Percentiles rank a stretch among this genome's conserved stretches.
These are phyloP conservation scores for Lasioglossum lativentre DNA, from an alignment of 2,888 invertebrate genomes.

Conservation along the genomic window DNA sequence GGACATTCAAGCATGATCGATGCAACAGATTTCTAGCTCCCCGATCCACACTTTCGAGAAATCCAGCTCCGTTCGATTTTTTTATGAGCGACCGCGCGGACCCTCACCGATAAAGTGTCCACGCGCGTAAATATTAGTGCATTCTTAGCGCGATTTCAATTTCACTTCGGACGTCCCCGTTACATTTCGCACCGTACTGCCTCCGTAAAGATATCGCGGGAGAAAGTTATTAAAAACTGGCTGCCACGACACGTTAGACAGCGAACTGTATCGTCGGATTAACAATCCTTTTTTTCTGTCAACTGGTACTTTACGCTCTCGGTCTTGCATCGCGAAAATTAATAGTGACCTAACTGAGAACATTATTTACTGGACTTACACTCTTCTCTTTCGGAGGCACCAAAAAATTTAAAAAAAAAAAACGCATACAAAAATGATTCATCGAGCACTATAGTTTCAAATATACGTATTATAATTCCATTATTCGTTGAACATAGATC, in stretches of 20 bases:
- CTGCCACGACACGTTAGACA: conserved; percentile 55
- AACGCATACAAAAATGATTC: not conserved
- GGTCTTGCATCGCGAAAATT: not conserved
- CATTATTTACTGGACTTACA: not conserved
- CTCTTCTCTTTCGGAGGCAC: not conserved
- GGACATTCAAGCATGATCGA: not conserved
- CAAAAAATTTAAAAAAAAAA: not conserved
- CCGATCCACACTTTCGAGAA: conserved; percentile 24
- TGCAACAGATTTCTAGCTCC: not conserved
- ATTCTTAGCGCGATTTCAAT: conserved; percentile 69
- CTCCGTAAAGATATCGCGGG: conserved; percentile 64
- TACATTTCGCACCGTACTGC: conserved; percentile 63
- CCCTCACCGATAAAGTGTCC: conserved; percentile 34
- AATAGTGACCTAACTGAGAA: not conserved
- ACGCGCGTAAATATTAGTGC: conserved; percentile 58
- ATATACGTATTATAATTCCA: no score
- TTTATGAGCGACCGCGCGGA: conserved; percentile 20
- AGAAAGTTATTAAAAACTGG: conserved; percentile 73
- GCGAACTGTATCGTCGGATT: conserved; percentile 37
- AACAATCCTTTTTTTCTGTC: not conserved
- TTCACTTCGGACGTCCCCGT: conserved; percentile 68
- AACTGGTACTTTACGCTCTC: not conserved
- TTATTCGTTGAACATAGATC: no score
- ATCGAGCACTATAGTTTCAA: no score
- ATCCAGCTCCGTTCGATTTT: not conserved